Percentiles rank a stretch among this genome's conserved stretches.
These are phyloP conservation scores for Siniperca knerii DNA, from an alignment of 2,113 vertebrate genomes.

Conservation along the genomic window DNA sequence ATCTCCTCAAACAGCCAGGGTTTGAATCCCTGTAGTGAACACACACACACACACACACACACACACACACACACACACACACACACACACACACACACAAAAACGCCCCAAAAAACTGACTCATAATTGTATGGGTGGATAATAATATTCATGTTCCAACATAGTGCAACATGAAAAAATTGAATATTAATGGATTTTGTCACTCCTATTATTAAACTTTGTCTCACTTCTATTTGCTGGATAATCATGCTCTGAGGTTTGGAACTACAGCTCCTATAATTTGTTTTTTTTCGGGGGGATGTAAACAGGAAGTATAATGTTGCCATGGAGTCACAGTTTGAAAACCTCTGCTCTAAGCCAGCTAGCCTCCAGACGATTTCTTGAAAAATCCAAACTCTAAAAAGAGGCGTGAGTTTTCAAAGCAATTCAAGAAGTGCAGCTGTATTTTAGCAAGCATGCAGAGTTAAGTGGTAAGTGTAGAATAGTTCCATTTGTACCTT, in stretches of 20 bases:
- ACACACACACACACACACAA: no score
- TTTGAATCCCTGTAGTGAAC: no score
- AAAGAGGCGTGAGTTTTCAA: background rate
- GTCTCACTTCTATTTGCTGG: background rate
- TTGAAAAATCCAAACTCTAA: background rate
- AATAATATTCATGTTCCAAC: no score
- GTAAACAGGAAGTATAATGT: background rate
- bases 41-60: no score
- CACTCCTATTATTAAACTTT: no score
- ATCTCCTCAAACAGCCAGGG: no score
- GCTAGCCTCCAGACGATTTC: background rate
- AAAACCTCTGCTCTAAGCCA: no score
- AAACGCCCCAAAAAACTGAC: no score
- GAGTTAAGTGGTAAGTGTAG: background rate
- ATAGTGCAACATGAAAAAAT: no score
- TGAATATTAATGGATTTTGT: no score
- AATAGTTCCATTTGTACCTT: slow-evolving; percentile 80
- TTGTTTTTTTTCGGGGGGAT: background rate
- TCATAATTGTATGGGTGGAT: no score
- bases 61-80: no score
- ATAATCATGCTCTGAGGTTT: background rate
- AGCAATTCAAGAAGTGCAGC: background rate
- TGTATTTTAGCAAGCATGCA: background rate
- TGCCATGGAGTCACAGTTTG: background rate
- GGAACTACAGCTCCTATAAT: background rate